These are phyloP conservation scores for Porites lutea DNA, from an alignment of 64 coral and sea anemone genomes.

Conservation along the genomic window DNA sequence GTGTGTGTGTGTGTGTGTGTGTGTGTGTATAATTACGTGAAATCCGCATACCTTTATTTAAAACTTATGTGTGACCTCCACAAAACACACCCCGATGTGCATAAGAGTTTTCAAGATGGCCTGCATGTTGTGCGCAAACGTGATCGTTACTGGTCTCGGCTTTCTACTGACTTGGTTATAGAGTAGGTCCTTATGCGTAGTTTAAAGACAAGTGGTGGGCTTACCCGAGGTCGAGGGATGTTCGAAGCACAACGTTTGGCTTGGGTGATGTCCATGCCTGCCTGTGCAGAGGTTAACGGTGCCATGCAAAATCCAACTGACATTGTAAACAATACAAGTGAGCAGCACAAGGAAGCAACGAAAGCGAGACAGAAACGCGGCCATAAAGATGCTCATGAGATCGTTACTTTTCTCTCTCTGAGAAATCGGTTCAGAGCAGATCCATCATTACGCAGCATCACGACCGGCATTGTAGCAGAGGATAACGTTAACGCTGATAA, in stretches of 20 bases:
- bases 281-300: constrained; percentile 41
- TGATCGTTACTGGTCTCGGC: constrained; percentile 25
- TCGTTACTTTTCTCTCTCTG: constrained; percentile 18
- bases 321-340: constrained; percentile 6
- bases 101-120: neutral
- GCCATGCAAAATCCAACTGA: constrained; percentile 52
- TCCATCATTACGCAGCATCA: constrained; percentile 31
- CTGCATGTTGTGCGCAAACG: constrained; percentile 23
- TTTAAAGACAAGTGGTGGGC: constrained; percentile 54
- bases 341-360: constrained; percentile 28
- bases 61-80: neutral
- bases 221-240: constrained; percentile 52
- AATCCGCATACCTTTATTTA: constrained; percentile 34
- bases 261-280: constrained; percentile 51
- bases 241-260: constrained; percentile 19
- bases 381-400: constrained; percentile 17
- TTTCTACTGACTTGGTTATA: constrained; percentile 10
- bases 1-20: too few species aligned
- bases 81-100: neutral
- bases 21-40: neutral
- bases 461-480: constrained; percentile 33
- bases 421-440: constrained; percentile 38
- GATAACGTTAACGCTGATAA: constrained; percentile 17
- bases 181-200: constrained; percentile 63
- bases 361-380: neutral